Percentiles rank a stretch among this genome's conserved stretches.
Conservation (phyloP, 2,113 vertebrate species). For the Sceloporus tristichus region DNA sequence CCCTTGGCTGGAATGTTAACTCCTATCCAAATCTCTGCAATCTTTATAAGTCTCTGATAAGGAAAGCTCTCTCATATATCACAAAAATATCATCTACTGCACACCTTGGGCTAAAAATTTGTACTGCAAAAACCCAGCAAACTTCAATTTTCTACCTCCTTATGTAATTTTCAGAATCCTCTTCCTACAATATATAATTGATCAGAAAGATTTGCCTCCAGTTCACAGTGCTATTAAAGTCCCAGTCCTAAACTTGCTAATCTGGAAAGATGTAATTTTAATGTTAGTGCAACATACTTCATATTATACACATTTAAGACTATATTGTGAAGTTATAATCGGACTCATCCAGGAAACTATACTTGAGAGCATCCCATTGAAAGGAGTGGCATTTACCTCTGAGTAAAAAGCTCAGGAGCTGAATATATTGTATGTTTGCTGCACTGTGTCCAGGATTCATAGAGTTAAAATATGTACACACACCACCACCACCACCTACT, state of each 20-base stretch:
- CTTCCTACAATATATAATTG: slow-evolving; percentile 11
- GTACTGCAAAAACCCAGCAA: neutral
- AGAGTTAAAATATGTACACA: slow-evolving; percentile 33
- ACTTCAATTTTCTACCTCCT: neutral
- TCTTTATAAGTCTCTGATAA: neutral
- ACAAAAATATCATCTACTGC: neutral
- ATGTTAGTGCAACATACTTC: neutral
- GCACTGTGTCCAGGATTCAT: slow-evolving; percentile 48
- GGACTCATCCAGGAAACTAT: neutral
- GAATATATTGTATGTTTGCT: slow-evolving; percentile 19
- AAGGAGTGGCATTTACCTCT: neutral
- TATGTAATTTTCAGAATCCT: neutral
- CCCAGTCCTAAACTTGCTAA: neutral
- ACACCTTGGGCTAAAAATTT: neutral
- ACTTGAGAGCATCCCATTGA: neutral
- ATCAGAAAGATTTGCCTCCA: slow-evolving; percentile 30
- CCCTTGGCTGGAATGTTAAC: neutral
- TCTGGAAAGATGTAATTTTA: neutral
- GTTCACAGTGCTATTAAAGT: neutral
- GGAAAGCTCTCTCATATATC: neutral
- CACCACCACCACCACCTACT: neutral
- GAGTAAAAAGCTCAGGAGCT: neutral
- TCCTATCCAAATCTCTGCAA: neutral
- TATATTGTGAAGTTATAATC: slow-evolving; percentile 12
- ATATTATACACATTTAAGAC: neutral